Base-by-base conservation (phyloP, 2,888 invertebrate genomes). In the Aleiodes alternator region DNA sequence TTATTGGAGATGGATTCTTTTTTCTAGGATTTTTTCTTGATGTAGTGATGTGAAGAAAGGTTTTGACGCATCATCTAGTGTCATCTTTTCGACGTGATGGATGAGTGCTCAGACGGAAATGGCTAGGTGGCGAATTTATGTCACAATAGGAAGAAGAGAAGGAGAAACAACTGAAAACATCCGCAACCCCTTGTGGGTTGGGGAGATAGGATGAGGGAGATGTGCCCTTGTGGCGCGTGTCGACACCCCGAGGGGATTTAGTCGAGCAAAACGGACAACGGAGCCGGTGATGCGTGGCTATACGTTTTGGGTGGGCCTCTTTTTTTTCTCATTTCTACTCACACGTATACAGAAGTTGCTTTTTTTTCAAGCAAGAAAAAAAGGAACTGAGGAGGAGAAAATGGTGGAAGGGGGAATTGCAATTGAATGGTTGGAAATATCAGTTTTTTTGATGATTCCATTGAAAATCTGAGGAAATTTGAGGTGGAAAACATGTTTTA, bases 61-160 rank as follows among this genome's bases (percentile, higher is more conserved):
- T 11, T 43, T 8, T 43, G 43, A 7, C 69, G 59, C 38, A 71
- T 34, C n/a, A 9, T 43, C 55, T 51, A 64, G 74, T 75, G 76
- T 79, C 79, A 57, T 70, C 71, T 75, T 75, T 75, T 68, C 57
- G 72, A 70, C 76, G 75, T 76, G 75, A 78, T 78, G 72, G 77
- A 77, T 75, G 78, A 72, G 71, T 75, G 50, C 66, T 75, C 73
- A n/a, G 72, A 75, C 66, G 12, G 43, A 12, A 59, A 61, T 77
- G 77, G 74, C 74, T 76, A 77, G 70, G 53, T 74, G 48, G 48
- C 73, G 38, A 66, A 77, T 77, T 77, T 72, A 14, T 77, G 77
- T 79, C 69, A 77, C 12, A 61, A 61, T 34, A 16, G 38, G 61
- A 38, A 61, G 38, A 61, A 61, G 38, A 61, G 38, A 12, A 14